A percentile compares a stretch with the other conserved stretches of the same genome.
Evolutionary conservation across 2,113 vertebrate genomes (phyloP).

Genomic region (Dermatemys mawii): DNA sequence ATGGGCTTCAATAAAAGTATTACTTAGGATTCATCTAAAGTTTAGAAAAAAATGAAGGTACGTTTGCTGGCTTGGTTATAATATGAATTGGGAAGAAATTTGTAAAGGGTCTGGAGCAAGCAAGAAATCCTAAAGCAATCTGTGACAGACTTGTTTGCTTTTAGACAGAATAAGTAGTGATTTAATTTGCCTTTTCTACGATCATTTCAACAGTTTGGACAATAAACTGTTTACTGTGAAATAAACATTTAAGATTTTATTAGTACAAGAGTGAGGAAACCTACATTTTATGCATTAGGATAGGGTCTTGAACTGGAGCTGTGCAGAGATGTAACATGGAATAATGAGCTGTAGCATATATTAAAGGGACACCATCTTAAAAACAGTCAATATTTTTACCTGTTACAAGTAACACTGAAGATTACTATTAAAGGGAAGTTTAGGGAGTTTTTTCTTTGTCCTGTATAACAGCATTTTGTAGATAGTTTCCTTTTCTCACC

Average conservation of each 20-base stretch:
- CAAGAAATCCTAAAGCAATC: not conserved
- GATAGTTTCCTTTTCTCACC: no score
- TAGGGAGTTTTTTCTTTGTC: not conserved
- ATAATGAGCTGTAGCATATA: not conserved
- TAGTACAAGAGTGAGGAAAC: not conserved
- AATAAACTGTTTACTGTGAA: not conserved
- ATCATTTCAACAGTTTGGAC: not conserved
- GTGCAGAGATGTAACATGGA: not conserved
- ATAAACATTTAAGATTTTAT: fast-evolving
- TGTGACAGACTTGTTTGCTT: not conserved
- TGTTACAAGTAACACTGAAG: no score
- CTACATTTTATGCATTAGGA: fast-evolving
- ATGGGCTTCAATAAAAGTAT: no score
- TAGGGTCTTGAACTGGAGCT: not conserved
- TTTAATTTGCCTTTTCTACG: not conserved
- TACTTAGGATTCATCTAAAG: no score
- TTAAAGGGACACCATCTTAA: not conserved
- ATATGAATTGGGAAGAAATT: not conserved
- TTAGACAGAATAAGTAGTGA: not conserved
- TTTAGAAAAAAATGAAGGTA: not conserved
- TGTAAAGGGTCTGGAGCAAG: not conserved
- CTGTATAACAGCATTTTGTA: not conserved
- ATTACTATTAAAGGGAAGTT: not conserved
- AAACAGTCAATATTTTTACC: no score
- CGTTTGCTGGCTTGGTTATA: fast-evolving